Percentiles rank a stretch among this genome's conserved stretches.
Evolutionary conservation across 1,140 invertebrate genomes (phyloP).

Genomic region (Sycobia sp.): DNA sequence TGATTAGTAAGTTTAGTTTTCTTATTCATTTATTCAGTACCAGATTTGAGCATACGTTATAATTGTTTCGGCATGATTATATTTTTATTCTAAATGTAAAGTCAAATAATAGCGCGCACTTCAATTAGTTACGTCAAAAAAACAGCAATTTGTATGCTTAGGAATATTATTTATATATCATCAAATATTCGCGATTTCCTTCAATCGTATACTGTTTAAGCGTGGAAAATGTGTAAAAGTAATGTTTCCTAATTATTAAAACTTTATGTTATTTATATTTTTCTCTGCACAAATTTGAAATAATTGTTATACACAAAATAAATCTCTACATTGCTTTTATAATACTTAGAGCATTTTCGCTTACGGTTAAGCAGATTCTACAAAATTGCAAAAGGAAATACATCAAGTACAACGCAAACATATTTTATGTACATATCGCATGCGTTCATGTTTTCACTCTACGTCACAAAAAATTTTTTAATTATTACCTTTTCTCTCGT

Average conservation of each 20-base stretch:
- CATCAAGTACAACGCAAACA: no score
- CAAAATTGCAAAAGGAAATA: no score
- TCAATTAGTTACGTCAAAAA: background rate
- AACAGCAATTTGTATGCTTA: background rate
- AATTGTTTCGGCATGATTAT: slow-evolving; percentile 19
- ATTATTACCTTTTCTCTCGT: no score
- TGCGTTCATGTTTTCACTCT: slow-evolving; percentile 6
- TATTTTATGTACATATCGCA: slow-evolving; percentile 10
- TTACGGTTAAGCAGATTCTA: no score
- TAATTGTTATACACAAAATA: background rate
- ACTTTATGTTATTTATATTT: no score
- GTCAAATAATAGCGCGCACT: slow-evolving; percentile 4
- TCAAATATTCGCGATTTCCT: no score
- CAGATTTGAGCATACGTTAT: slow-evolving; percentile 23
- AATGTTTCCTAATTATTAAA: no score
- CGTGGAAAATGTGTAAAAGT: no score
- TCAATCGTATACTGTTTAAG: no score
- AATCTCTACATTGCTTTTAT: background rate
- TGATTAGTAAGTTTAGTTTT: slow-evolving; percentile 76
- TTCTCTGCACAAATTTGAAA: slow-evolving; percentile 11
- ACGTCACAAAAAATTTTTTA: no score
- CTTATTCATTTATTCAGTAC: background rate
- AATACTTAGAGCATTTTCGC: background rate
- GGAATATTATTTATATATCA: no score
- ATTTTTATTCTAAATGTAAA: slow-evolving; percentile 1